phyloP scores from a whole-genome alignment of 2,888 invertebrate genomes.

The Nomada lathburiana region DNA sequence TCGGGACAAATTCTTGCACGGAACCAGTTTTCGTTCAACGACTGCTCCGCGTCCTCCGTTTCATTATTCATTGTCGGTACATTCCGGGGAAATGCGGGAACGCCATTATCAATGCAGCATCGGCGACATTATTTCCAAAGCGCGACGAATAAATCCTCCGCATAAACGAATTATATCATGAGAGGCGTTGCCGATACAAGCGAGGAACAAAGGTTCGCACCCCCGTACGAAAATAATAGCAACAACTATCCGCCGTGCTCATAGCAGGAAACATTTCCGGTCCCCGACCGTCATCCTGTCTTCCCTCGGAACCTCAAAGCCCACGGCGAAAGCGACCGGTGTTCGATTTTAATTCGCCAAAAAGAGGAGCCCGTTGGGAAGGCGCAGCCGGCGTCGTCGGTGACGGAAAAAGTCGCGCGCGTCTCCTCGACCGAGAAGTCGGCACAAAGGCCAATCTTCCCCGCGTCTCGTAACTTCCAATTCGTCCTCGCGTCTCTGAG shows the following conservation, averaged over 20 bases:
- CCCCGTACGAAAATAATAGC: not conserved
- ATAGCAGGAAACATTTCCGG: not conserved
- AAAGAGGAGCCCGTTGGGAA: not conserved
- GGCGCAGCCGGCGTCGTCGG: not conserved
- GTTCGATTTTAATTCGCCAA: constrained; percentile 13
- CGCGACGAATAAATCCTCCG: too few species aligned
- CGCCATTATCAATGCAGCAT: too few species aligned
- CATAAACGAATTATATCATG: too few species aligned
- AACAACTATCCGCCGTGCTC: not conserved
- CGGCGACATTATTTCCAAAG: too few species aligned
- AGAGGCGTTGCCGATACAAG: not conserved
- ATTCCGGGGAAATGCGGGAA: too few species aligned
- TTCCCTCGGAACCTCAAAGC: not conserved
- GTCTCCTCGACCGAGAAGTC: not conserved
- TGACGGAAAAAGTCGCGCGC: constrained; percentile 17
- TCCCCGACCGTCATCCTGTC: not conserved
- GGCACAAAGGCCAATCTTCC: constrained; percentile 44
- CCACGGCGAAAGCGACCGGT: not conserved
- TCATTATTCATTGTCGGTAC: too few species aligned
- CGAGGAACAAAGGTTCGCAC: not conserved
- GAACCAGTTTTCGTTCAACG: too few species aligned
- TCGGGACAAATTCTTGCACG: too few species aligned
- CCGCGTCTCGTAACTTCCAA: constrained; percentile 60
- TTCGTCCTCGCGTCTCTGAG: constrained; percentile 49
- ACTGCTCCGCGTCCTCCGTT: too few species aligned